Evolutionary conservation across 2,888 invertebrate species (phyloP).

Genomic region (Camptogramma bilineatum): DNA sequence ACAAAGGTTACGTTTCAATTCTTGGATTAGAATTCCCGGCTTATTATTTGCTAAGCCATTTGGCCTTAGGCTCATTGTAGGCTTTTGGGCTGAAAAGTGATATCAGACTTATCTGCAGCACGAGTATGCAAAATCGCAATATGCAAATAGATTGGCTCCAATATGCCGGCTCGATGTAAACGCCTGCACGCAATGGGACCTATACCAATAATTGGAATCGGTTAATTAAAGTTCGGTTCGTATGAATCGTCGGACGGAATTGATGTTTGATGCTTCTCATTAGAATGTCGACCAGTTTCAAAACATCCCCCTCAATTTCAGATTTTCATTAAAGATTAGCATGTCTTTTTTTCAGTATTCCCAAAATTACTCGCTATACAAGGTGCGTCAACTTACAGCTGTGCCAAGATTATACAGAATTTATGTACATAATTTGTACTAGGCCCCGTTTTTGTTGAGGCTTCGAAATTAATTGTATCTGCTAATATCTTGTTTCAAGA

Average conservation of each 20-base stretch:
- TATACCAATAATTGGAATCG: background rate
- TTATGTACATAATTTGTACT: slow-evolving; percentile 64
- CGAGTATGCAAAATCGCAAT: background rate
- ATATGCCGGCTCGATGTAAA: background rate
- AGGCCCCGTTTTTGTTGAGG: slow-evolving; percentile 46
- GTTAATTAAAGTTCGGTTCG: background rate
- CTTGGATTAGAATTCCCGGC: background rate
- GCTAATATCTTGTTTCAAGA: slow-evolving; percentile 41
- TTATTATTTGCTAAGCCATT: background rate
- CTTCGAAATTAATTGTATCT: slow-evolving; percentile 47
- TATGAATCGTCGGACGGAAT: background rate
- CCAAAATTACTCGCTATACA: slow-evolving; percentile 48
- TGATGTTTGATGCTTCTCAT: background rate
- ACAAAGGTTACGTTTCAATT: no score
- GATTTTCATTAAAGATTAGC: slow-evolving; percentile 9
- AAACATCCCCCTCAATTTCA: no score
- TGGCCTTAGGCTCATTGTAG: background rate
- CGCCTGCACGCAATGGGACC: background rate
- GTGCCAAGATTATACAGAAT: slow-evolving; percentile 54
- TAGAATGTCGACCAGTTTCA: background rate
- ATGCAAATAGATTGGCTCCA: slow-evolving; percentile 1
- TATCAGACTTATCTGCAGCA: background rate
- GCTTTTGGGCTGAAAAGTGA: background rate
- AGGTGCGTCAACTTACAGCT: slow-evolving; percentile 50
- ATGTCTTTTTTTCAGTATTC: slow-evolving; percentile 28